Evolutionary conservation across 2,113 vertebrate genomes (phyloP).

Genomic region (Sterna hirundo): DNA sequence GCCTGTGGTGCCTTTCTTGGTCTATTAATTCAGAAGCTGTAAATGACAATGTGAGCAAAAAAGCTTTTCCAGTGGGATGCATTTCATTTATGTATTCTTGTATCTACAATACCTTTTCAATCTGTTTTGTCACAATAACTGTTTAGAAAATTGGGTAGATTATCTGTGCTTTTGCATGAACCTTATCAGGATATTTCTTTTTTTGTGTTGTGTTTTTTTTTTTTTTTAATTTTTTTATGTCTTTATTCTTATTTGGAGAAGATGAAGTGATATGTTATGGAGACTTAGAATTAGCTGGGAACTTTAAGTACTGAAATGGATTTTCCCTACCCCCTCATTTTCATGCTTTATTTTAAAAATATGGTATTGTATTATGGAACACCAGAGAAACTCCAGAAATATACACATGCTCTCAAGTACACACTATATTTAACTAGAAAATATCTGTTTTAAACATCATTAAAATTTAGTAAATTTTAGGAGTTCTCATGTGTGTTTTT

Average conservation of each 20-base stretch:
- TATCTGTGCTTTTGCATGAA: conserved; percentile 62
- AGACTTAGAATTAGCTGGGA: background rate
- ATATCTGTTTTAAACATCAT: background rate
- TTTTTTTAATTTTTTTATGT: background rate
- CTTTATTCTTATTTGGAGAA: background rate
- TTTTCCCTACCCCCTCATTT: background rate
- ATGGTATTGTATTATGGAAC: background rate
- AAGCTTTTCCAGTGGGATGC: conserved; percentile 81
- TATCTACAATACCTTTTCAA: conserved; percentile 56
- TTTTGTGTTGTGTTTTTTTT: background rate
- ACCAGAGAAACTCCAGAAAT: background rate
- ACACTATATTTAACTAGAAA: background rate
- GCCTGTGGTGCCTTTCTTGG: conserved; percentile 89
- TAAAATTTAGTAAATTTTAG: background rate
- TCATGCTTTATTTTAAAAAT: background rate
- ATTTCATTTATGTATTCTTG: conserved; percentile 75
- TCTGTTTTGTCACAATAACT: conserved; percentile 72
- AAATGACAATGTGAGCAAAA: conserved; percentile 82
- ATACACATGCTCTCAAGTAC: background rate
- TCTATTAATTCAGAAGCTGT: conserved; percentile 91
- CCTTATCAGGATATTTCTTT: background rate
- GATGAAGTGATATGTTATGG: background rate
- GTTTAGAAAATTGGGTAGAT: conserved; percentile 66
- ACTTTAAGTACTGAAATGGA: background rate
- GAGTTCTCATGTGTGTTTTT: background rate